phyloP scores from a whole-genome alignment of 30 jellyfish, hydroid and myxozoan genomes.

The Mastigias papua region DNA sequence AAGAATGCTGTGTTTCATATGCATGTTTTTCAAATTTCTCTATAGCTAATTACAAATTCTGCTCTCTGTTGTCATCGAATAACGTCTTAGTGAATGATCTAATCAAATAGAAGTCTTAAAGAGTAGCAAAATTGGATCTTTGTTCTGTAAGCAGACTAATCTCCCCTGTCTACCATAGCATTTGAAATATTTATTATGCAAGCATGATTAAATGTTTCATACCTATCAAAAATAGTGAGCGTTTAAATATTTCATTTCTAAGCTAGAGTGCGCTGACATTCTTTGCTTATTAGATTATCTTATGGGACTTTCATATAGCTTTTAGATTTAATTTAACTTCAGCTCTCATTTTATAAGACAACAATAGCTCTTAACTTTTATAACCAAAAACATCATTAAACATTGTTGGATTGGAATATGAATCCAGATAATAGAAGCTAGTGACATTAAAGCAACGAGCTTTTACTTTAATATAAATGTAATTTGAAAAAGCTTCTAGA shows the following conservation, averaged over 20 bases:
- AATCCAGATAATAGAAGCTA: background rate
- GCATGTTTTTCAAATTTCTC: background rate
- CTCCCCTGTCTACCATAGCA: constrained; percentile 39
- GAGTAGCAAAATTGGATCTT: constrained; percentile 47
- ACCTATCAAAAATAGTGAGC: constrained; percentile 19
- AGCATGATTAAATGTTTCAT: constrained; percentile 49
- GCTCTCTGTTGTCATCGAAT: background rate
- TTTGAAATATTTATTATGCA: constrained; percentile 45
- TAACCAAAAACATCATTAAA: background rate
- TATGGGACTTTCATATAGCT: background rate
- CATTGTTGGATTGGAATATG: background rate
- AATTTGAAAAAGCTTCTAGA: background rate
- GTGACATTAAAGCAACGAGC: background rate
- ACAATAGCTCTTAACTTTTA: background rate
- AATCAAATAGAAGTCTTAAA: constrained; percentile 5
- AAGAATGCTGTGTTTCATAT: background rate
- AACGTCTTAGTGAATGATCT: constrained; percentile 1
- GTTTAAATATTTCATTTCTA: constrained; percentile 5
- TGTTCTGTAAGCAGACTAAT: constrained; percentile 38
- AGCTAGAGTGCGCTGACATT: background rate
- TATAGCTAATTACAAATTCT: background rate
- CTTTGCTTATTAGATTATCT: background rate
- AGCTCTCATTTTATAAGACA: background rate
- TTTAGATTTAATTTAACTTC: background rate
- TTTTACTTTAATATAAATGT: too few relatives aligned